These are phyloP conservation scores for Drosophila lacicola DNA, from an alignment of 2,888 invertebrate genomes.

Conservation along the genomic window DNA sequence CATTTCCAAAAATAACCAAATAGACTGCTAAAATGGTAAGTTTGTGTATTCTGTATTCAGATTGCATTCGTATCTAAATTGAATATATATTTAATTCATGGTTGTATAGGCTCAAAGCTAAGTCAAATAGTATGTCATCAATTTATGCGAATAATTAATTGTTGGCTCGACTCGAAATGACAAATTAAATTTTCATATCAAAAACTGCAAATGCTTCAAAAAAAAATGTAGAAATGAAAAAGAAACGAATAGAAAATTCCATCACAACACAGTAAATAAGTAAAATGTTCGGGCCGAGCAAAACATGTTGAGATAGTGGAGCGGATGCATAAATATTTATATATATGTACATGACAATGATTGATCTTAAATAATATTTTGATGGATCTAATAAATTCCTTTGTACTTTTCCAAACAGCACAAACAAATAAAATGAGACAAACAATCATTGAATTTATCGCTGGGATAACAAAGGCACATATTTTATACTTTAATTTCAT, in stretches of 20 bases:
- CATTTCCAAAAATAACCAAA: conserved; percentile 21
- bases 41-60: conserved; percentile 5
- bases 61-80: conserved; percentile 2
- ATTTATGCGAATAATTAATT: conserved; percentile 17
- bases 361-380: conserved; percentile 18
- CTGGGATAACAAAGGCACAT: too few relatives aligned
- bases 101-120: not conserved
- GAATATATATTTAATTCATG: conserved; percentile 7
- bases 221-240: not conserved
- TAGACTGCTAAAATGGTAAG: conserved; percentile 50
- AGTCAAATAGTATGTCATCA: not conserved
- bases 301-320: conserved; percentile 11
- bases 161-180: not conserved
- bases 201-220: not conserved
- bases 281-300: not conserved
- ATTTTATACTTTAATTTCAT: too few relatives aligned
- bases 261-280: not conserved
- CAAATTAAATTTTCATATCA: conserved; percentile 11
- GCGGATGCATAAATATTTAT: not conserved
- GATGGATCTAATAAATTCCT: conserved; percentile 12
- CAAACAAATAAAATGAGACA: too few relatives aligned
- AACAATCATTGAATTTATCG: not conserved
- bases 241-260: not conserved
- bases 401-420: too few relatives aligned
- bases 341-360: conserved; percentile 9